Evolutionary conservation across 2,113 vertebrate species (phyloP).

Genomic region (Cacatua alba): DNA sequence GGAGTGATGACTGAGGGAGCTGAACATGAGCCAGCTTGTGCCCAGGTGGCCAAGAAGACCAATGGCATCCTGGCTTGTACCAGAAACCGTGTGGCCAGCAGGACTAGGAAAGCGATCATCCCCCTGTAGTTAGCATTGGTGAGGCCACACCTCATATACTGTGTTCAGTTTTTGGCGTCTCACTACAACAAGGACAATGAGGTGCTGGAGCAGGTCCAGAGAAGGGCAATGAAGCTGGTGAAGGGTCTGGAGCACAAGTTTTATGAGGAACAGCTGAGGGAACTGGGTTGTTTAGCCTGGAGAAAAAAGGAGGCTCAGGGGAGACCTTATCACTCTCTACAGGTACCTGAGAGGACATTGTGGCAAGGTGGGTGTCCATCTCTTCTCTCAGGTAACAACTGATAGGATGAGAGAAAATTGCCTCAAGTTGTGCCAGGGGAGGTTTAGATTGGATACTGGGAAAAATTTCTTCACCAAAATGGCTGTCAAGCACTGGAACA

Average conservation of each 20-base stretch:
- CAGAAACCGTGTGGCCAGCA: not conserved
- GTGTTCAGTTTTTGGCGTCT: not conserved
- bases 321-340: not conserved
- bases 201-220: rapidly evolving
- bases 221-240: not conserved
- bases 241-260: not conserved
- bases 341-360: not conserved
- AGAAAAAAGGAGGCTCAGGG: not conserved
- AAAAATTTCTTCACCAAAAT: not conserved
- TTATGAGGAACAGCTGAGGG: not conserved
- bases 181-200: not conserved
- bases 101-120: rapidly evolving
- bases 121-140: rapidly evolving
- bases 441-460: not conserved
- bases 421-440: not conserved
- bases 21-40: not conserved
- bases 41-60: not conserved
- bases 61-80: not conserved
- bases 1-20: not conserved
- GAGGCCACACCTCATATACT: rapidly evolving
- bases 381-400: not conserved
- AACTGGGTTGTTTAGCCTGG: not conserved
- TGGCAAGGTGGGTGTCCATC: rapidly evolving
- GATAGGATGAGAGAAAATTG: not conserved
- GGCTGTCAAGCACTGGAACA: not conserved